Conservation (phyloP, 2,113 vertebrate genomes). For the Cardinalis cardinalis region DNA sequence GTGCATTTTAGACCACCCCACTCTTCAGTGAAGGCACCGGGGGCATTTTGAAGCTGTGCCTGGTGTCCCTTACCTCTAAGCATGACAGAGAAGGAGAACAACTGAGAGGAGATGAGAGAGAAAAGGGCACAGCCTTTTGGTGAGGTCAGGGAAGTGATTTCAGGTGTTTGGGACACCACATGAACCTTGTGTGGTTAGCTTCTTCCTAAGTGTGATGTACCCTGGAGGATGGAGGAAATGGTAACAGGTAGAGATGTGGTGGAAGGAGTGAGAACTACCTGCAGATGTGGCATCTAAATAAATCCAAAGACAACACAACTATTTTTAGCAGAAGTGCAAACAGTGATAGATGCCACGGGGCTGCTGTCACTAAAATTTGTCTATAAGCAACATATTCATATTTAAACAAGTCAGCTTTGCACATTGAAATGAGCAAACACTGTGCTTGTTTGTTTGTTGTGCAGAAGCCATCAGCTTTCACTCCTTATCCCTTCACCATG, state of each 20-base stretch:
- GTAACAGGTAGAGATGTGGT: constrained; percentile 1
- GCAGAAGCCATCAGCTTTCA: constrained; percentile 35
- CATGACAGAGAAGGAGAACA: not conserved
- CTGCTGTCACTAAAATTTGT: constrained; percentile 69
- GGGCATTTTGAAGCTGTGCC: not conserved
- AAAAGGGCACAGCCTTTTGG: not conserved
- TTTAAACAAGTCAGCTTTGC: constrained; percentile 71
- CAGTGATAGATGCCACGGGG: constrained; percentile 47
- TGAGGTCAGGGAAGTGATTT: not conserved
- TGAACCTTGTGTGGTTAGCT: not conserved
- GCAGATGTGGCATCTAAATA: constrained; percentile 53
- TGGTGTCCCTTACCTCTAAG: not conserved
- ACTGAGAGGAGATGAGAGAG: not conserved
- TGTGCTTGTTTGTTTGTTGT: constrained; percentile 58
- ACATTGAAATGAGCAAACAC: constrained; percentile 57
- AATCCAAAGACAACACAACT: constrained; percentile 37
- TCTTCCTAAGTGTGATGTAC: not conserved
- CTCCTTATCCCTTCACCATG: constrained; percentile 1
- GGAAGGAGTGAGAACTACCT: constrained; percentile 36
- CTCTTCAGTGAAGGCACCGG: not conserved
- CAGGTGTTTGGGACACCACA: constrained; percentile 4
- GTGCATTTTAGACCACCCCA: not conserved
- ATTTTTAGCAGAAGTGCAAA: constrained; percentile 74
- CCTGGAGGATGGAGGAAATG: not conserved
- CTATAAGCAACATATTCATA: constrained; percentile 69